Evolutionary conservation across 2,113 vertebrate species (phyloP).

Genomic region (Melanocharis versteri): DNA sequence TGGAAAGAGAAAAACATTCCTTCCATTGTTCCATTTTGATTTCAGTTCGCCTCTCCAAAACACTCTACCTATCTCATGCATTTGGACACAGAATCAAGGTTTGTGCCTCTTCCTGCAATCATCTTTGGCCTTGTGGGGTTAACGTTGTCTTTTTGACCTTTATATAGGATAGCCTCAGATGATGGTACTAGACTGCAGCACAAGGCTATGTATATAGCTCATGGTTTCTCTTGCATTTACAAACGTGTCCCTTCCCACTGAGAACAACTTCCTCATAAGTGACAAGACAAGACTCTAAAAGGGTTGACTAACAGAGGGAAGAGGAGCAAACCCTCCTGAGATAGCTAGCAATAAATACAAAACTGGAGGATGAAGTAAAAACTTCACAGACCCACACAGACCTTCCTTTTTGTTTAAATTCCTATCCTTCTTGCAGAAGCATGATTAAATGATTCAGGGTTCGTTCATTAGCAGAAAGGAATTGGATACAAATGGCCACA

Average conservation of each 20-base stretch:
- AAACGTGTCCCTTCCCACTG: background rate
- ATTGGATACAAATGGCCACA: background rate
- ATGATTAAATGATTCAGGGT: background rate
- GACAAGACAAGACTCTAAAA: background rate
- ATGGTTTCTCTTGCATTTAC: background rate
- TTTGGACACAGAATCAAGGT: background rate
- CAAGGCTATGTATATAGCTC: accelerated
- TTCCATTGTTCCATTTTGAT: background rate
- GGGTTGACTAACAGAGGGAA: background rate
- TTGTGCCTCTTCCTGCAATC: background rate
- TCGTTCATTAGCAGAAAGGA: background rate
- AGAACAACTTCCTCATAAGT: background rate
- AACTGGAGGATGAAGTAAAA: background rate
- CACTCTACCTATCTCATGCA: background rate
- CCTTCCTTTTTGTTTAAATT: background rate
- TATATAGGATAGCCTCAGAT: background rate
- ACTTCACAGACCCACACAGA: background rate
- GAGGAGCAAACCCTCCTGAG: background rate
- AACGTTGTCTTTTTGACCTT: background rate
- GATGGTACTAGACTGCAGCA: background rate
- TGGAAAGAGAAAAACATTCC: background rate
- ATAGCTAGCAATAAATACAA: background rate
- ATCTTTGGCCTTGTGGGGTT: background rate
- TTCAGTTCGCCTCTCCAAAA: background rate
- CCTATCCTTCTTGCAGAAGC: background rate